Base-by-base conservation (phyloP, 1,140 invertebrate genomes). In the Brachionus rubens region DNA sequence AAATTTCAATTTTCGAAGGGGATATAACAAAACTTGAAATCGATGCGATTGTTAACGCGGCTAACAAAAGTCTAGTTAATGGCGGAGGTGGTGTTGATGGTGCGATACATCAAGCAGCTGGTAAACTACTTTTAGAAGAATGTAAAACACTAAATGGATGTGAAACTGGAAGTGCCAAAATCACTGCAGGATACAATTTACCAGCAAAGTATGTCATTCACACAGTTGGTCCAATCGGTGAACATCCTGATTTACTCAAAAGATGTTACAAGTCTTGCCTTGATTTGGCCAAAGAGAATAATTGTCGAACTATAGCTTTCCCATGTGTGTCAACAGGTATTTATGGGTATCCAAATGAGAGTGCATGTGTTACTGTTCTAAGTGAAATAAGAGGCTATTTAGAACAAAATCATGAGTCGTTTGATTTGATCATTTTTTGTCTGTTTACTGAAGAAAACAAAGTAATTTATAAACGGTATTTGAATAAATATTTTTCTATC, bases 41-140 rank as follows among this genome's bases (percentile, higher is more conserved):
- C 75, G 92, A 94, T 87, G 91, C 89, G 2, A 93, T 96, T 81
- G 92, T 93, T 0, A 96, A 96, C 88, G 93, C 93, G 54, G 93
- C 93, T 1, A 96, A 96, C 84, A 88, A 87, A 5, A 83, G 82
- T 12, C 84, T 96, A 30, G 81, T 88, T 19, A 91, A 91, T 46
- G 92, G 93, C 30, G n/a, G n/a, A n/a, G 93, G 93, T 86, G 86
- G 85, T 85, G 77, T 94, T 30, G 92, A 94, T 85, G 91, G 91
- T 76, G 91, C 91, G 9, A 94, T 96, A 81, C 92, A 93, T 81
- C 83, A 87, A 80, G 90, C 88, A 14, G 78, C 79, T 33, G 79
- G 79, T 12, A 12, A 26, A 33, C 28, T 82, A 21, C 36, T 79
- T 14, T 50, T 77, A 28, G 41, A 56, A 78, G 92, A 95, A 85